A percentile compares a stretch with the other conserved stretches of the same genome.
Conservation (phyloP, 2,113 vertebrate genomes). For the Prionailurus bengalensis region DNA sequence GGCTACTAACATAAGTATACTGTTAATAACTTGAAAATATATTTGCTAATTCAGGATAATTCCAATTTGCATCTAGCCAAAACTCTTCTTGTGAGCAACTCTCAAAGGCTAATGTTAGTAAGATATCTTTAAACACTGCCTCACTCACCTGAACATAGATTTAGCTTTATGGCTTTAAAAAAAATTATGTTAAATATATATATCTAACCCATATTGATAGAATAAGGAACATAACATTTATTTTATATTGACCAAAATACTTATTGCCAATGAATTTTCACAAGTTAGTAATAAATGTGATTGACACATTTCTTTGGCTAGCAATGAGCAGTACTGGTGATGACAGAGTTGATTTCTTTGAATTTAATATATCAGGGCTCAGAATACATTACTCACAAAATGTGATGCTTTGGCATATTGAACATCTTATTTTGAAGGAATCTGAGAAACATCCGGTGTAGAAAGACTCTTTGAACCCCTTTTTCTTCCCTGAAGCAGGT, state of each 20-base stretch:
- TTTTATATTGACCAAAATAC: neutral
- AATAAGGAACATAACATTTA: neutral
- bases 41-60: neutral
- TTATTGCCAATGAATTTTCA: neutral
- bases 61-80: neutral
- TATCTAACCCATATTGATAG: neutral
- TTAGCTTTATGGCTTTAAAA: neutral
- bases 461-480: neutral
- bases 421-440: neutral
- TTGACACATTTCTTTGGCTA: neutral
- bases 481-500: neutral
- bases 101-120: neutral
- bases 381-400: neutral
- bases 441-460: neutral
- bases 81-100: neutral
- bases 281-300: neutral
- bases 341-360: neutral
- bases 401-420: neutral
- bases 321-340: neutral
- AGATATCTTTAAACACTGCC: neutral
- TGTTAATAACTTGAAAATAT: neutral
- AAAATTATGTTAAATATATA: neutral
- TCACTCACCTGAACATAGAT: neutral
- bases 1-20: neutral
- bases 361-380: neutral